Evolutionary conservation across 2,797 vertebrate species (phyloP).

Genomic region (Monodelphis domestica): DNA sequence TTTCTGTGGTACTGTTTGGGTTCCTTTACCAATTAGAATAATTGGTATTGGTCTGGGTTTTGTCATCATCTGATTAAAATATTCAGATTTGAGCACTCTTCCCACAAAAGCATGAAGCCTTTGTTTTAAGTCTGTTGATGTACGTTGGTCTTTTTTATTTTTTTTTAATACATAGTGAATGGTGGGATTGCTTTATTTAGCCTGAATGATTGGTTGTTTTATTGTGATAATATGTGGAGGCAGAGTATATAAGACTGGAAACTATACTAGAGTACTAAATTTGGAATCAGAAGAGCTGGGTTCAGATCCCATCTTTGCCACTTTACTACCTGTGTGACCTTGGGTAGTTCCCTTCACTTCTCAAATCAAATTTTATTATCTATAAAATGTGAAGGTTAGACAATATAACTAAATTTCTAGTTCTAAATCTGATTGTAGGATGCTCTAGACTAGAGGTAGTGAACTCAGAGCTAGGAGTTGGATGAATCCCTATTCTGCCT

Average conservation of each 20-base stretch:
- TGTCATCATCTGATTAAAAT: conserved; percentile 41
- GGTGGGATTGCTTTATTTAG: conserved; percentile 1
- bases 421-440: neutral
- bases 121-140: conserved; percentile 34
- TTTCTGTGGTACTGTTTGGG: conserved; percentile 50
- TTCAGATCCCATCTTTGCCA: neutral
- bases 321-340: neutral
- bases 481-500: neutral
- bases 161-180: neutral
- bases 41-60: conserved; percentile 61
- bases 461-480: neutral
- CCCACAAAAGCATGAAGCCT: conserved; percentile 44
- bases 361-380: neutral
- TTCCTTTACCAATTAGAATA: conserved; percentile 67
- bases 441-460: neutral
- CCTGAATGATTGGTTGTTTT: neutral
- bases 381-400: neutral
- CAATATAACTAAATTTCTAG: neutral
- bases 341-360: neutral
- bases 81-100: conserved; percentile 55
- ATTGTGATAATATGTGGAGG: neutral
- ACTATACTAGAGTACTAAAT: neutral
- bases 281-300: neutral
- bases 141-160: conserved; percentile 29
- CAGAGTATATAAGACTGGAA: too few relatives aligned